Evolutionary conservation across 2,797 vertebrate genomes (phyloP).

Genomic region (Eupleurogrammus muticus): DNA sequence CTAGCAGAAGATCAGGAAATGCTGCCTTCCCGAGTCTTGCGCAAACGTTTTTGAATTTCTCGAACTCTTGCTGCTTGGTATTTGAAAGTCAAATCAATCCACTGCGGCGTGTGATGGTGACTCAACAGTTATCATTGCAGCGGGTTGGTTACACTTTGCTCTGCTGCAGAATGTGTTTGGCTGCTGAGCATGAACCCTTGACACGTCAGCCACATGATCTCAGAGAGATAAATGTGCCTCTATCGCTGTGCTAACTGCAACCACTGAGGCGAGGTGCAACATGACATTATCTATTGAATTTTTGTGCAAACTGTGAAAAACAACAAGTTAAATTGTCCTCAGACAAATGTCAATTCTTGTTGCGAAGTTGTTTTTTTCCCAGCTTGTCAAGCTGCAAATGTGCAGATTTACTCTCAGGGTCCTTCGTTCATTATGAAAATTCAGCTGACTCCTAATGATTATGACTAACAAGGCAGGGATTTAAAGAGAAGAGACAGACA

Average conservation of each 20-base stretch:
- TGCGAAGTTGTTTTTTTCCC: background rate
- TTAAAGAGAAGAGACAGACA: slow-evolving; percentile 48
- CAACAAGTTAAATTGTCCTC: background rate
- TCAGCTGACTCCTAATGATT: slow-evolving; percentile 28
- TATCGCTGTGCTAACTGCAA: slow-evolving; percentile 14
- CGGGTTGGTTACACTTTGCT: background rate
- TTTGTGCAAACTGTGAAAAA: slow-evolving; percentile 16
- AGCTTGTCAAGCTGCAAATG: slow-evolving; percentile 5
- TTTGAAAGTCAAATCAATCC: slow-evolving; percentile 13
- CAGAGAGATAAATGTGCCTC: slow-evolving; percentile 23
- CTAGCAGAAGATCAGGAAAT: slow-evolving; percentile 5
- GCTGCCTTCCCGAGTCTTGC: background rate
- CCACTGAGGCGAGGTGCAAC: background rate
- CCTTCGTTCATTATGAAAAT: slow-evolving; percentile 6
- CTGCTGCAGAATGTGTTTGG: background rate
- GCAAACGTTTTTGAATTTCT: slow-evolving; percentile 22
- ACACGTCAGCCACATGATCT: slow-evolving; percentile 41
- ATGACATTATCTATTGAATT: slow-evolving; percentile 22
- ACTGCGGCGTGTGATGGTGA: background rate
- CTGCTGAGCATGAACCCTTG: slow-evolving; percentile 28
- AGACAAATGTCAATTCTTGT: background rate
- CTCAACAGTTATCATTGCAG: slow-evolving; percentile 17
- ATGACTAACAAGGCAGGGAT: slow-evolving; percentile 27
- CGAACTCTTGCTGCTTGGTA: slow-evolving; percentile 14
- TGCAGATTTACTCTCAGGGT: slow-evolving; percentile 14